These are phyloP conservation scores for Phrixothrix hirtus DNA, from an alignment of 2,888 invertebrate species.

Conservation along the genomic window DNA sequence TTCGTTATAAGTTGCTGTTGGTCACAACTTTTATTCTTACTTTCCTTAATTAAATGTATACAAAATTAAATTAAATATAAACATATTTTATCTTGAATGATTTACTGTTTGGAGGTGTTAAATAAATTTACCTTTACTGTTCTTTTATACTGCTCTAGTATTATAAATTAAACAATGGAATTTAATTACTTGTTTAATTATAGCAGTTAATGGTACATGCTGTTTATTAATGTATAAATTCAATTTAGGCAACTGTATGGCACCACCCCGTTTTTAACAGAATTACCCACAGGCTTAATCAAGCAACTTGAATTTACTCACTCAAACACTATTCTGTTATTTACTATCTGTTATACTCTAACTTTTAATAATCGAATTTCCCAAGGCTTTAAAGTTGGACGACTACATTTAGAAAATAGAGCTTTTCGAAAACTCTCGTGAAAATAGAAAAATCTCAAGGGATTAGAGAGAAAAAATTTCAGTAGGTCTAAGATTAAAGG, in stretches of 20 bases:
- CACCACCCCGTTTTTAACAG: constrained; percentile 21
- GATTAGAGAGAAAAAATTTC: too few species aligned
- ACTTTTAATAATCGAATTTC: too few species aligned
- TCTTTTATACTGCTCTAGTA: constrained; percentile 33
- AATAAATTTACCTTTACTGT: constrained; percentile 38
- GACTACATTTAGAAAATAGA: too few species aligned
- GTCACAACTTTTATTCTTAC: too few species aligned
- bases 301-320: constrained; percentile 4
- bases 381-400: too few species aligned
- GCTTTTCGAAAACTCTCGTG: too few species aligned
- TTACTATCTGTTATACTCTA: too few species aligned
- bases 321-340: too few species aligned
- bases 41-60: constrained; percentile 38
- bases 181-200: constrained; percentile 40
- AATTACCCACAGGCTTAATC: constrained; percentile 24
- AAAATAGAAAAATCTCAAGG: too few species aligned
- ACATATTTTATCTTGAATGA: constrained; percentile 33
- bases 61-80: constrained; percentile 42
- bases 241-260: constrained; percentile 21
- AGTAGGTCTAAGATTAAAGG: too few species aligned
- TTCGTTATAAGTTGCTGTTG: too few species aligned
- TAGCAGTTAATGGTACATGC: constrained; percentile 26
- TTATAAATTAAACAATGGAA: constrained; percentile 41
- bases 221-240: constrained; percentile 25
- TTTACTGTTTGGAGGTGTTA: constrained; percentile 21